Evolutionary conservation across 2,888 invertebrate species (phyloP), one percentile per base, ranked within the genome.

Genomic region (Cryptocephalus moraei): DNA sequence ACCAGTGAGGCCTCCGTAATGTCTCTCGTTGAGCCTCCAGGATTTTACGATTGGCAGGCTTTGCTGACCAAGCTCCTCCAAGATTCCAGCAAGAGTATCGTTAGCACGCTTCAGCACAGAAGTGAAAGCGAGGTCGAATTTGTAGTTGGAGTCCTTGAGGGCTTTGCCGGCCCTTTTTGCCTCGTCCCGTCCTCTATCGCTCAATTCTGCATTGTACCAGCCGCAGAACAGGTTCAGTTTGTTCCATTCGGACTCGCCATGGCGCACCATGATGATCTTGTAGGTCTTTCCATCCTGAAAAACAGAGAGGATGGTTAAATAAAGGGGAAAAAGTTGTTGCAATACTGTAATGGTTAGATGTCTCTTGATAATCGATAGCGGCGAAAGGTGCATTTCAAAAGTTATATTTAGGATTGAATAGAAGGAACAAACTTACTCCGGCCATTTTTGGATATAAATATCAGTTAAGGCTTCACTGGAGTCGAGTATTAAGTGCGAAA

Each of bases 231-330:
- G 63, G 62, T 81, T 80, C 51, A 77, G 69, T 54, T 79, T 72
- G 58, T 80, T 80, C 79, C 80, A 80, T 58, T 79, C 78, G 47
- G 80, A 80, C 59, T 81, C 80, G 39, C 80, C 81, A 59, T 81
- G 81, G 53, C 81, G 76, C 51, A 79, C 76, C 79, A 80, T 79
- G 39, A 80, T 78, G 67, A 77, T 73, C 58, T 68, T 73, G 54
- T 78, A 80, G 59, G 78, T 36, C 12, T 36, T 36, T 36, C 36
- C 36, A 4, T 36, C 36, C 36, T 36, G 12, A 36, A 36, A 36
- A 22, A 22, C 2, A 6, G 22, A 6, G 6, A 22, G 22, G 6
- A 22, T 22, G 2, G 22, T 22, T 22, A 22, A 22, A 22, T n/a
- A n/a, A 22, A 22, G 6, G 22, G 6, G 6, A 6, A 22, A 22